Percentiles rank a stretch among this genome's conserved stretches.
Conservation (phyloP, 2,797 vertebrate genomes). For the Gallinago solitaria region DNA sequence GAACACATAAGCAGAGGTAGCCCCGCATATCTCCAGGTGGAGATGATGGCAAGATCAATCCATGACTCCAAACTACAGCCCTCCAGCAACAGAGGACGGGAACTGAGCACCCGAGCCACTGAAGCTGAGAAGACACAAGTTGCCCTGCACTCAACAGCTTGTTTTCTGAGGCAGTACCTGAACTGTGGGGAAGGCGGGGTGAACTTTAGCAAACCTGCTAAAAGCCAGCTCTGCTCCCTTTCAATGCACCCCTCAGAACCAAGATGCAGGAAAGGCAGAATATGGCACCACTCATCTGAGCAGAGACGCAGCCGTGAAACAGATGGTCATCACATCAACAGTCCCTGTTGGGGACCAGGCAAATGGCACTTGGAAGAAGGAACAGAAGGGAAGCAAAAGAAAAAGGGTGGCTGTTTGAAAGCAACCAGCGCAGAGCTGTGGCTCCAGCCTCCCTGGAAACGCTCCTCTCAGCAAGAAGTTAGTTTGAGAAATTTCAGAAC, state of each 20-base stretch:
- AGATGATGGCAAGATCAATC: neutral
- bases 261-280: neutral
- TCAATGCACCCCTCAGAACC: neutral
- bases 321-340: neutral
- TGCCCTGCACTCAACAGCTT: neutral
- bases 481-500: neutral
- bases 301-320: neutral
- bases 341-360: neutral
- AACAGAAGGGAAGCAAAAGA: neutral
- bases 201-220: neutral
- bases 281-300: neutral
- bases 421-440: neutral
- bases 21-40: neutral
- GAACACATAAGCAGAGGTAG: neutral
- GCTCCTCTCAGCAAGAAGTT: neutral
- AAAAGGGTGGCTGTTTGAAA: neutral
- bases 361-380: neutral
- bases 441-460: neutral
- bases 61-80: neutral
- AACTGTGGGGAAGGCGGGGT: neutral
- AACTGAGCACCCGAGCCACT: neutral
- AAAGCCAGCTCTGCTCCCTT: neutral
- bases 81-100: fast-evolving
- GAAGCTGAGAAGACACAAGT: neutral
- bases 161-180: neutral